These are phyloP conservation scores for Manis crassicaudata DNA, from an alignment of 2,797 vertebrate genomes.

Conservation along the genomic window DNA sequence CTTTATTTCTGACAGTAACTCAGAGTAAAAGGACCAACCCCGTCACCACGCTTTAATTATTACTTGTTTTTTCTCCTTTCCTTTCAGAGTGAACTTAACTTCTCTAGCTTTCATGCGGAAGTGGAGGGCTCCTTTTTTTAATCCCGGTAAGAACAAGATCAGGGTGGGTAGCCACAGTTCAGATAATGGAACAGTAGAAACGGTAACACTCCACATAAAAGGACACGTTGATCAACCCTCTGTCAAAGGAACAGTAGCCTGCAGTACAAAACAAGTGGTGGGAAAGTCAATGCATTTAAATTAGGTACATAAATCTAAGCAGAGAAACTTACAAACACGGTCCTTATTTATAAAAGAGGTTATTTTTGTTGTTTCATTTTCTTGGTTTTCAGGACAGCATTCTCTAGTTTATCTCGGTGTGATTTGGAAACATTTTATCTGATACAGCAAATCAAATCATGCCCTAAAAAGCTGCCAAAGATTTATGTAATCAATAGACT, in stretches of 20 bases:
- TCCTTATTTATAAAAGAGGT: not conserved
- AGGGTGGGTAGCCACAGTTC: not conserved
- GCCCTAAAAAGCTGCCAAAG: not conserved
- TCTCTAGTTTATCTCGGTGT: not conserved
- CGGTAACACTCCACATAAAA: not conserved
- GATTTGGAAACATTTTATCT: not conserved
- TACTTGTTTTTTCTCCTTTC: not conserved
- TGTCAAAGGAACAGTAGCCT: not conserved
- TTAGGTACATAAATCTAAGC: not conserved
- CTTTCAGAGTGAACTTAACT: constrained; percentile 4
- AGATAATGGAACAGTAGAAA: not conserved
- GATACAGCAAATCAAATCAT: not conserved
- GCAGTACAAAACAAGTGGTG: not conserved
- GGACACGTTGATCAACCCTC: not conserved
- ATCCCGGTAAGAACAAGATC: not conserved
- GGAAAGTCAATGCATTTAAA: constrained; percentile 28
- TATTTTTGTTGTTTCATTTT: not conserved
- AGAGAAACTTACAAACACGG: not conserved
- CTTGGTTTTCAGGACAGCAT: not conserved
- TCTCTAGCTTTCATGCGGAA: constrained; percentile 31
- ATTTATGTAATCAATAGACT: not conserved
- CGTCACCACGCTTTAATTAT: not conserved
- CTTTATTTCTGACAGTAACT: constrained; percentile 35
- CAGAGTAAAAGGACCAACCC: constrained; percentile 19
- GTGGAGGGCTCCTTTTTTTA: not conserved